Evolutionary conservation across 2,113 vertebrate species (phyloP).

Genomic region (Ursus arctos): DNA sequence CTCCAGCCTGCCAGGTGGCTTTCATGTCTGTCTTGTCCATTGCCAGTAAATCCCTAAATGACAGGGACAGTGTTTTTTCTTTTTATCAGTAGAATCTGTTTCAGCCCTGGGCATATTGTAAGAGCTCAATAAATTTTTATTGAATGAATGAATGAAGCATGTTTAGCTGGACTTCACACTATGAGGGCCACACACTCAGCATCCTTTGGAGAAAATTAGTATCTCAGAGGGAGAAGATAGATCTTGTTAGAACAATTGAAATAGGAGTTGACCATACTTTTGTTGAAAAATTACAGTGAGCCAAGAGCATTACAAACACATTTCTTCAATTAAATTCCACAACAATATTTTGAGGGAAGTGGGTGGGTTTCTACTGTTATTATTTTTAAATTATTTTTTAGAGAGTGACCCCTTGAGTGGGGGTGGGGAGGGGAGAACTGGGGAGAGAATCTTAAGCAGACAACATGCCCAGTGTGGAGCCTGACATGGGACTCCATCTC

Average conservation of each 20-base stretch:
- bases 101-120: not conserved
- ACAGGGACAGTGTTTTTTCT: not conserved
- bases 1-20: not conserved
- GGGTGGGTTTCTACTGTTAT: not conserved
- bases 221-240: not conserved
- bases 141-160: not conserved
- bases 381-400: not conserved
- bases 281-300: not conserved
- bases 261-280: not conserved
- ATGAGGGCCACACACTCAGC: not conserved
- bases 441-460: not conserved
- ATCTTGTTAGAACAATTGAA: not conserved
- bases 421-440: not conserved
- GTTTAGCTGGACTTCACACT: not conserved
- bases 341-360: not conserved
- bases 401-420: not conserved
- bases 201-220: constrained; percentile 30
- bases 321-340: not conserved
- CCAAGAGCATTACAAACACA: not conserved
- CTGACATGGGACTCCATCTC: not conserved
- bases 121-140: not conserved
- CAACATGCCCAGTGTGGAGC: not conserved
- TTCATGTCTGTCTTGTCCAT: not conserved
- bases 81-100: not conserved
- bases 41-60: not conserved